Evolutionary conservation across 2,888 invertebrate species (phyloP), one percentile per base, ranked within the genome.

Genomic region (Ophioninae sp.): DNA sequence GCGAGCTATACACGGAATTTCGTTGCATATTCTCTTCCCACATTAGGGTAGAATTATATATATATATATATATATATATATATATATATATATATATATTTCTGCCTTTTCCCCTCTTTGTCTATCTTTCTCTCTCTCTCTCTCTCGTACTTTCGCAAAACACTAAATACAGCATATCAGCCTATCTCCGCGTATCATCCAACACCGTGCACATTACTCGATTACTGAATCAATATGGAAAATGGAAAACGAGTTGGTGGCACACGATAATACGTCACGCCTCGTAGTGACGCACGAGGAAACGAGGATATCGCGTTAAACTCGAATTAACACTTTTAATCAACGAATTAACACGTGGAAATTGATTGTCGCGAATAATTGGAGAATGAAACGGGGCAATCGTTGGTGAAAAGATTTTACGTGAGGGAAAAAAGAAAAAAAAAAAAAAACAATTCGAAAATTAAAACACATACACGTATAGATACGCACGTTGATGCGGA

Each of bases 211-310:
- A 41, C 21, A 41, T 61, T 59, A 21, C 13, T 64, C 62, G 44
- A 67, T 76, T 41, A 39, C 59, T 64, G 50, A 74, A 62, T 74
- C 59, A 21, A 50, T 5, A 30, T 62, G 61, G 61, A 69, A 75
- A 79, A 72, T 62, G 61, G 61, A 69, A 75, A 79, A 72, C 65
- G 77, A 50, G 37, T 68, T 23, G 41, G 44, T 13, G 50, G 72
- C 69, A 78, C 81, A 74, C 79, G 83, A 83, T 68, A 50, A 7
- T 62, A 72, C 57, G 44, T 81, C 77, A 83, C 73, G 80, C 81
- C 76, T 79, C 17, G 30, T 57, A 76, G 81, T 69, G 10, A 20
- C 57, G 75, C 65, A 59, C 23, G 50, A 70, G 75, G 44, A 59
- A 50, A 44, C 20, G 10, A 79, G 73, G 17, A 79, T 56, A 72